Evolutionary conservation across 2,797 vertebrate species (phyloP).

Genomic region (Anisognathus igniventris): DNA sequence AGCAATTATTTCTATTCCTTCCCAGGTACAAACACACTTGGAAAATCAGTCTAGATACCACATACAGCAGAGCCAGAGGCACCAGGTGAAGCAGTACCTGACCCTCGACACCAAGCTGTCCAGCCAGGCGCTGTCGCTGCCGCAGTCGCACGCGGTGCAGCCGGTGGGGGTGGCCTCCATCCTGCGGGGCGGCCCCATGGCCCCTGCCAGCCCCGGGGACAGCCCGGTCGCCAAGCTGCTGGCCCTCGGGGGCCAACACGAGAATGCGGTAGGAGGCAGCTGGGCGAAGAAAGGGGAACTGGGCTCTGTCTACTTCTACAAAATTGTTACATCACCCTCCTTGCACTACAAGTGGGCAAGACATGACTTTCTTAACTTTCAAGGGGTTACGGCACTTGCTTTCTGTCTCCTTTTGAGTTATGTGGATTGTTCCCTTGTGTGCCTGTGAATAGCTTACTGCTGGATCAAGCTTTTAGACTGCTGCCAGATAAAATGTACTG

Average conservation of each 20-base stretch:
- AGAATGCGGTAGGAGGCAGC: conserved; percentile 78
- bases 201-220: conserved; percentile 72
- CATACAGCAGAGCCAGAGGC: conserved; percentile 84
- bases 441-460: background rate
- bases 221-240: conserved; percentile 83
- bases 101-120: conserved; percentile 85
- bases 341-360: background rate
- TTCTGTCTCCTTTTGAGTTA: background rate
- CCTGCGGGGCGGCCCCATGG: conserved; percentile 81
- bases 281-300: background rate
- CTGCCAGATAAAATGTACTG: background rate
- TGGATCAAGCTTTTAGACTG: background rate
- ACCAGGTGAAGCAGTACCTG: conserved; percentile 91
- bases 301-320: background rate
- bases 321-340: rapidly evolving
- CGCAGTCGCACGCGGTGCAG: conserved; percentile 78
- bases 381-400: background rate
- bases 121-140: conserved; percentile 72
- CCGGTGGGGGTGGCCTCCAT: conserved; percentile 72
- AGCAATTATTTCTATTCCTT: background rate
- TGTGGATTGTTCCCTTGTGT: background rate
- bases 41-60: conserved; percentile 88
- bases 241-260: conserved; percentile 78
- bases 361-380: background rate
- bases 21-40: conserved; percentile 88